Conservation (phyloP, 2,797 vertebrate species). For the Acrocephalus scirpaceus region DNA sequence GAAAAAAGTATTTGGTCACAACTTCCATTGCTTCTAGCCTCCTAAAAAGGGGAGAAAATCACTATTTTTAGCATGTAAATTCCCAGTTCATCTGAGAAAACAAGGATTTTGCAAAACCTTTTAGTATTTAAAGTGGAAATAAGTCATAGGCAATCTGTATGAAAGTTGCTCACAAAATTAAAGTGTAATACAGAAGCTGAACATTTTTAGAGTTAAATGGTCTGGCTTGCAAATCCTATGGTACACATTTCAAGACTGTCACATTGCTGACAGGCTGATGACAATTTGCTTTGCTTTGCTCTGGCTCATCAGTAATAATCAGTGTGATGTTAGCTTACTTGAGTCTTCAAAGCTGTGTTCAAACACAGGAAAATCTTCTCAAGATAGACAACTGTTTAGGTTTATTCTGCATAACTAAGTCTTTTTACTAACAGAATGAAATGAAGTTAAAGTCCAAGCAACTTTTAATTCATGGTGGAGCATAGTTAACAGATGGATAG, state of each 20-base stretch:
- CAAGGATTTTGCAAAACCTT: neutral
- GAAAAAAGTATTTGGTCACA: neutral
- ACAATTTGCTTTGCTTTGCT: slow-evolving; percentile 7
- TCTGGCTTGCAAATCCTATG: neutral
- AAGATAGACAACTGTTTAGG: neutral
- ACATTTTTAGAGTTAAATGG: neutral
- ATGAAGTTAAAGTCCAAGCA: neutral
- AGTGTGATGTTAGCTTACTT: slow-evolving; percentile 2
- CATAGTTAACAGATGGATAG: neutral
- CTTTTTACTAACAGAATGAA: neutral
- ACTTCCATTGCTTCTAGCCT: neutral
- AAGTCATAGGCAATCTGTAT: neutral
- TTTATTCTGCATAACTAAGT: neutral
- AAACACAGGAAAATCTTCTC: neutral
- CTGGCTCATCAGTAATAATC: neutral
- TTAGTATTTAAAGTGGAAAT: neutral
- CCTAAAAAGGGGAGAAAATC: neutral
- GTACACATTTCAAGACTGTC: neutral
- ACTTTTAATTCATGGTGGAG: neutral
- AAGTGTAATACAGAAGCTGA: neutral
- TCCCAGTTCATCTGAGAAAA: neutral
- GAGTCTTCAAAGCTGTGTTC: neutral
- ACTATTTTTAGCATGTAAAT: neutral
- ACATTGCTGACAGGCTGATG: neutral
- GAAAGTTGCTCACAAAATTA: neutral